A percentile compares a stretch with the other conserved stretches of the same genome.
Evolutionary conservation across 2,797 vertebrate genomes (phyloP).

Genomic region (Heteromormyrus szaboi): DNA sequence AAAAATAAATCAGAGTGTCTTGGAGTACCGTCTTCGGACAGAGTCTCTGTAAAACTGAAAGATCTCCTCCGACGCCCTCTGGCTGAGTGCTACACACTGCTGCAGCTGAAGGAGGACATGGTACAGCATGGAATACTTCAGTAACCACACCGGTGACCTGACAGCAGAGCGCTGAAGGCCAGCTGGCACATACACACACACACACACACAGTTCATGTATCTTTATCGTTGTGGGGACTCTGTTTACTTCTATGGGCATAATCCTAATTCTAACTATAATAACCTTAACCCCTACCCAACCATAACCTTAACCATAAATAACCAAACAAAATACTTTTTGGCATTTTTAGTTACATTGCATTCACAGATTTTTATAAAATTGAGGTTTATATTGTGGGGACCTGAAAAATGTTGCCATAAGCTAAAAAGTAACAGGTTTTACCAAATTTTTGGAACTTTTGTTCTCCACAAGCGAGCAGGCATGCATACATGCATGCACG

Average conservation of each 20-base stretch:
- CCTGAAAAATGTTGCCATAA: background rate
- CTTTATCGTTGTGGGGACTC: background rate
- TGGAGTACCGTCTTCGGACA: slow-evolving; percentile 74
- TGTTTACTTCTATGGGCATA: background rate
- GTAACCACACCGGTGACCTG: background rate
- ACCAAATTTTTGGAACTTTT: background rate
- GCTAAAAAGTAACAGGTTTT: background rate
- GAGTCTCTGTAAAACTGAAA: slow-evolving; percentile 86
- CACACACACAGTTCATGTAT: background rate
- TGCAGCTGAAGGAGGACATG: slow-evolving; percentile 65
- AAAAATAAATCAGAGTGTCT: slow-evolving; percentile 52
- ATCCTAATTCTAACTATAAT: background rate
- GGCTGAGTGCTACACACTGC: slow-evolving; percentile 74
- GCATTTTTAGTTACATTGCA: background rate
- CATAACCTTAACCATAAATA: background rate
- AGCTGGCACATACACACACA: background rate
- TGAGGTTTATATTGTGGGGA: background rate
- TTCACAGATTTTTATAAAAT: background rate
- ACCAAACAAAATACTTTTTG: background rate
- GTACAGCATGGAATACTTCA: background rate
- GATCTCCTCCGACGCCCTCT: slow-evolving; percentile 69
- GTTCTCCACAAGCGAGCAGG: background rate
- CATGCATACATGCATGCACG: background rate
- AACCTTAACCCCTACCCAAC: background rate
- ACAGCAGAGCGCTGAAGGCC: background rate